These are phyloP conservation scores for Liolophura sinensis DNA, from an alignment of 1,140 invertebrate species.

Conservation along the genomic window DNA sequence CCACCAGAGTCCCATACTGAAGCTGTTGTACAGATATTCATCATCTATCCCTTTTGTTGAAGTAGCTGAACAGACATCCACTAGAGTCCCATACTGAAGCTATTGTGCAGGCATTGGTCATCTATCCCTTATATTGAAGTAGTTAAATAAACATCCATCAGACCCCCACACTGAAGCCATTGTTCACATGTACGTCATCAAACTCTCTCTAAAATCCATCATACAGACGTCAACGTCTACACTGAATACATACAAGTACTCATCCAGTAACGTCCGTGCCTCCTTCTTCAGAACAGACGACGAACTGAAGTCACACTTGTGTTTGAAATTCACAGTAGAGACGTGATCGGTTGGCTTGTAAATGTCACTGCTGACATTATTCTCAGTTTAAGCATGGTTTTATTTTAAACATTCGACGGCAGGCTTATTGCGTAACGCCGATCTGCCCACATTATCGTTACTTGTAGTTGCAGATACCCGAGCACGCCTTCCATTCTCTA, in stretches of 20 bases:
- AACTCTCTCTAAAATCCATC: neutral
- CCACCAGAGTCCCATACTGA: too few relatives aligned
- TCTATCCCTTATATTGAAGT: neutral
- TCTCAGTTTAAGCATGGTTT: too few relatives aligned
- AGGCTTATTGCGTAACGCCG: too few relatives aligned
- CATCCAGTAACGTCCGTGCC: neutral
- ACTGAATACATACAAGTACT: neutral
- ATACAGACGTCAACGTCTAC: neutral
- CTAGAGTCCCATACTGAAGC: neutral
- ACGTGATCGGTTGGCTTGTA: too few relatives aligned
- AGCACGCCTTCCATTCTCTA: neutral
- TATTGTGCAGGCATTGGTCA: conserved; percentile 25
- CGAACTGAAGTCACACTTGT: too few relatives aligned
- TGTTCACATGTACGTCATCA: neutral
- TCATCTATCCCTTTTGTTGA: neutral
- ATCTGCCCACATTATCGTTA: too few relatives aligned
- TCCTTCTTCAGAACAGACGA: too few relatives aligned
- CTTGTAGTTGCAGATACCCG: neutral
- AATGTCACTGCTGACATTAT: too few relatives aligned
- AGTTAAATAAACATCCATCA: neutral
- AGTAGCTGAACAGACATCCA: too few relatives aligned
- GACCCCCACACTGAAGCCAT: neutral
- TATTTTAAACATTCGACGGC: too few relatives aligned
- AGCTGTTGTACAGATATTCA: conserved; percentile 26
- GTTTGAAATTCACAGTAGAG: too few relatives aligned